phyloP scores from a whole-genome alignment of 2,888 invertebrate genomes.

The Magallana nippona region DNA sequence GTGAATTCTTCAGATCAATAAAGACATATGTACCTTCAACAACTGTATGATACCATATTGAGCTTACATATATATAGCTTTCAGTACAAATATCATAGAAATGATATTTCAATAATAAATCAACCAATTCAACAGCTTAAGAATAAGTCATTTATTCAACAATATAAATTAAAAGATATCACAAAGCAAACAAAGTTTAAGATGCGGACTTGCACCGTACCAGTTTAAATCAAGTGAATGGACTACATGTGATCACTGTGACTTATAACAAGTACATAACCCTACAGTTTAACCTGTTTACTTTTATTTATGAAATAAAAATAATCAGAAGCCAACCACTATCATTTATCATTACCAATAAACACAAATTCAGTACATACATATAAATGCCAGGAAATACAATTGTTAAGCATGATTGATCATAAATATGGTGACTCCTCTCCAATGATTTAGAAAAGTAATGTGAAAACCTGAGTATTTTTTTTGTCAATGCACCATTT shows the following conservation, averaged over 20 bases:
- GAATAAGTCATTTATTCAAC: slow-evolving; percentile 17
- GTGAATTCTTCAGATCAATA: too few relatives aligned
- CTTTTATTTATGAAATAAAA: background rate
- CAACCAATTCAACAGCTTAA: background rate
- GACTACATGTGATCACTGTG: background rate
- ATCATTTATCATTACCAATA: background rate
- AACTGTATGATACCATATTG: too few relatives aligned
- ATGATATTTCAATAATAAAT: too few relatives aligned
- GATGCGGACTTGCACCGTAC: background rate
- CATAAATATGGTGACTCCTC: too few relatives aligned
- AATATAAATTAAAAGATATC: slow-evolving; percentile 29
- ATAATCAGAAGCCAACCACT: background rate
- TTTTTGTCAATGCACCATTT: slow-evolving; percentile 9
- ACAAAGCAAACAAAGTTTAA: slow-evolving; percentile 5
- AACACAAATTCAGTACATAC: too few relatives aligned
- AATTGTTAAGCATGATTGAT: too few relatives aligned
- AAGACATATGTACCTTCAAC: too few relatives aligned
- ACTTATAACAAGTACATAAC: background rate
- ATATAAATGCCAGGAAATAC: too few relatives aligned
- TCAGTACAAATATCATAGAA: too few relatives aligned
- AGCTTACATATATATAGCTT: too few relatives aligned
- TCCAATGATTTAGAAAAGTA: background rate
- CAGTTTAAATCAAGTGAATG: background rate
- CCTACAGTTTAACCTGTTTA: too few relatives aligned
- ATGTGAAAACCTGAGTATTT: slow-evolving; percentile 19